Percentiles rank a stretch among this genome's conserved stretches.
phyloP scores from a whole-genome alignment of 2,888 invertebrate species.

The Lydus trimaculatus region DNA sequence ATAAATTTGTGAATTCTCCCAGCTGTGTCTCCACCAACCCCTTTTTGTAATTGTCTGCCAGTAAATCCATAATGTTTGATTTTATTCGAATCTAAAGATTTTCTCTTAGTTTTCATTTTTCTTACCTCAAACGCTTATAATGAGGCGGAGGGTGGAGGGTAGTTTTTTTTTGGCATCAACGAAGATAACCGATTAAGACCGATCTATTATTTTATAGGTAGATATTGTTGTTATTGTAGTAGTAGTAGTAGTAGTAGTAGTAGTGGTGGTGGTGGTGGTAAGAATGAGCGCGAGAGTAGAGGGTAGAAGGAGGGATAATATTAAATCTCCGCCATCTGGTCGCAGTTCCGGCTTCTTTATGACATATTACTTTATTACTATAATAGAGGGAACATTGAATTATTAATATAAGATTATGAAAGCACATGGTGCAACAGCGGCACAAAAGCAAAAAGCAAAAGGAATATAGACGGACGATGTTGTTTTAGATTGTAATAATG shows the following conservation, averaged over 20 bases:
- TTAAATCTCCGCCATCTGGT: constrained; percentile 61
- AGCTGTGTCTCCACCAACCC: background rate
- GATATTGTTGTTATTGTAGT: background rate
- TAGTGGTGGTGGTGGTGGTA: constrained; percentile 16
- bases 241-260: background rate
- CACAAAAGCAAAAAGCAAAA: constrained; percentile 34
- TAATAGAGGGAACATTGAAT: constrained; percentile 63
- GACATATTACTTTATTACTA: constrained; percentile 63
- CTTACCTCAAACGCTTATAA: background rate
- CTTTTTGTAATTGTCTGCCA: background rate
- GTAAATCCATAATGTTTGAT: background rate
- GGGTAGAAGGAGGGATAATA: constrained; percentile 49
- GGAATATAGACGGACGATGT: constrained; percentile 8
- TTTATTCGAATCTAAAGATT: constrained; percentile 2
- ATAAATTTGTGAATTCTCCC: background rate
- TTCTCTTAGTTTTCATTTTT: background rate
- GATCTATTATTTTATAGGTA: background rate
- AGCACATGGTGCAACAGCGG: constrained; percentile 46
- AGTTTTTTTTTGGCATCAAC: background rate
- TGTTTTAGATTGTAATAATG: constrained; percentile 36
- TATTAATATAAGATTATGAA: constrained; percentile 62
- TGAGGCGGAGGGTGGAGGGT: background rate
- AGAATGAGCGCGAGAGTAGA: constrained; percentile 19
- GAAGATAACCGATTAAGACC: background rate
- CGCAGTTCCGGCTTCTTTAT: constrained; percentile 58